Base-by-base conservation (phyloP, 2,797 vertebrate genomes). In the Thalassophryne amazonica region DNA sequence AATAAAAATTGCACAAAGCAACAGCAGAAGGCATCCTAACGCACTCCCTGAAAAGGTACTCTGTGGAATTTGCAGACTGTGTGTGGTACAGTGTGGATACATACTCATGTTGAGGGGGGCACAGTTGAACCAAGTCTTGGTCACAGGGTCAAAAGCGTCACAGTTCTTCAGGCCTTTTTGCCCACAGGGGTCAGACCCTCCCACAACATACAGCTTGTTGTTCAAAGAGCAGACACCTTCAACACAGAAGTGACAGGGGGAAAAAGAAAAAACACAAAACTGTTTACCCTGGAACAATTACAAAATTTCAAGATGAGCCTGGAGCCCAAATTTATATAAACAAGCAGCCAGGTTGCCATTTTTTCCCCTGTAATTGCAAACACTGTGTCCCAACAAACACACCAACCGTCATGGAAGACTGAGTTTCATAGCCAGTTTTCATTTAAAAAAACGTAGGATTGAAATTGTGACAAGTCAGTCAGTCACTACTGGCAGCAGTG, bases 101-200 rank as follows among this genome's bases (percentile, higher is more conserved):
- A 55, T 88, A 99, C 97, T 87, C 84, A 95, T 98, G 69, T 97
- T 99, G 34, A 99, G 93, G 16, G 93, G 92, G 72, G 94, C 94
- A 58, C 95, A 97, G 82, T 89, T 95, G 7, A 87, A 92, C 97
- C 97, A 99, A 10, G 89, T 91, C 81, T 96, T 98, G 62, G 90
- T 89, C 67, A 97, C 17, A 0, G 97, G 97, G 83, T 99, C 95
- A 83, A 99, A 99, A 51, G 94, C 92, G 4, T 99, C 96, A 63
- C 96, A 98, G 76, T 98, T 99, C 91, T 97, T 99, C 73, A 99
- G 86, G 74, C 97, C 96, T 80, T 99, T 99, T 71, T 99, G 97
- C 49, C 97, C 95, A 0, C 95, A 99, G 52, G 97, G 97, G 90
- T 99, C 97, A 0, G 97, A 99, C 19, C 97, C 97, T 63, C 96